Evolutionary conservation across 2,888 invertebrate genomes (phyloP).

Genomic region (Dynastes grantii): DNA sequence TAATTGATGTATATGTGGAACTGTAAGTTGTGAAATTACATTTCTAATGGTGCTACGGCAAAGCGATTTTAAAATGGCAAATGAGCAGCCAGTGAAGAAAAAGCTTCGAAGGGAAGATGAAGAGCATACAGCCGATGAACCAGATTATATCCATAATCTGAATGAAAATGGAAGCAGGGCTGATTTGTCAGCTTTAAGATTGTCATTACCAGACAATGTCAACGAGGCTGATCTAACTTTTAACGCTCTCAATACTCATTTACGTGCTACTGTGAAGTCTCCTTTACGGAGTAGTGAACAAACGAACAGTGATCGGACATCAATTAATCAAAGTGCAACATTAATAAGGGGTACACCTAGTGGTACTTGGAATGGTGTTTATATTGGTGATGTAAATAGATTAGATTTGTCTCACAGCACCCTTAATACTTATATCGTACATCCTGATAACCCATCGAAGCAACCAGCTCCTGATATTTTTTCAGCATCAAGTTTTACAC

Average conservation of each 20-base stretch:
- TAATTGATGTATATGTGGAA: conserved; percentile 22
- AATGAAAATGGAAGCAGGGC: conserved; percentile 57
- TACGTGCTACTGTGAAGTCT: conserved; percentile 58
- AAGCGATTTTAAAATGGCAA: conserved; percentile 78
- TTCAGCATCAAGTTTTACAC: conserved; percentile 46
- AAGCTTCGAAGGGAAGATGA: conserved; percentile 80
- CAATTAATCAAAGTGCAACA: conserved; percentile 33
- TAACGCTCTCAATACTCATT: conserved; percentile 63
- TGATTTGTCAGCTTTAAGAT: conserved; percentile 34
- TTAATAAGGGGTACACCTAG: conserved; percentile 28
- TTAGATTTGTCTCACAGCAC: conserved; percentile 30
- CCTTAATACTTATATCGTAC: conserved; percentile 39
- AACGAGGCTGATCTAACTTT: conserved; percentile 66
- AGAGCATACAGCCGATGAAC: conserved; percentile 76
- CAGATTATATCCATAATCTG: conserved; percentile 72
- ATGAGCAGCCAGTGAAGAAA: conserved; percentile 89
- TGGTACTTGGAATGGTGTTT: conserved; percentile 46
- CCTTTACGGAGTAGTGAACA: conserved; percentile 59
- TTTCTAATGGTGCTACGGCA: conserved; percentile 79
- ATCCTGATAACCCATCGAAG: conserved; percentile 51
- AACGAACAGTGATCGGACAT: conserved; percentile 44
- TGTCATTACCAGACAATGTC: conserved; percentile 58
- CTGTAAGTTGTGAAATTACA: conserved; percentile 33
- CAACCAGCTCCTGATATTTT: conserved; percentile 57
- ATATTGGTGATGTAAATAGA: conserved; percentile 42